Percentiles rank a stretch among this genome's conserved stretches.
Evolutionary conservation across 2,797 vertebrate species (phyloP).

Genomic region (Rhinogobio ventralis): DNA sequence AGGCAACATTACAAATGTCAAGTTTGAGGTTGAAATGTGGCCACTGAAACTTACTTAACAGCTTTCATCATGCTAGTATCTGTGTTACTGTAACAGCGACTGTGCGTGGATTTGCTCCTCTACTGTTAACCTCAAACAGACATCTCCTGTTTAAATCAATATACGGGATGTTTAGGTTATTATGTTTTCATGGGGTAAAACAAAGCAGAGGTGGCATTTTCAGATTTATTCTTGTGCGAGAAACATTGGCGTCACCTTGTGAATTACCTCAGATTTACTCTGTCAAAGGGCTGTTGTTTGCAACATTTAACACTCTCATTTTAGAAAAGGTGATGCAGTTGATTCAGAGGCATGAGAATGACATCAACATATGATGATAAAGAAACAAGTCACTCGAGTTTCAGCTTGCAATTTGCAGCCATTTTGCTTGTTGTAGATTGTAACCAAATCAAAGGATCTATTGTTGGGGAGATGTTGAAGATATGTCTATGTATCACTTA

Average conservation of each 20-base stretch:
- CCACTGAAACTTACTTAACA: background rate
- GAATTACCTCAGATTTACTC: background rate
- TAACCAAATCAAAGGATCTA: slow-evolving; percentile 12
- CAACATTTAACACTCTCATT: background rate
- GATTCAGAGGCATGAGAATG: background rate
- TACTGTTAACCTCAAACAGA: background rate
- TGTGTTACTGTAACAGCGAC: background rate
- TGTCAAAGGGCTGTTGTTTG: background rate
- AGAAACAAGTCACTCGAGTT: background rate
- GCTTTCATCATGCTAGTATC: background rate
- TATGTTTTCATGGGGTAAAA: background rate
- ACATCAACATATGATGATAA: background rate
- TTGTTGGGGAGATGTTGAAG: slow-evolving; percentile 63
- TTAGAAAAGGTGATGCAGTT: slow-evolving; percentile 7
- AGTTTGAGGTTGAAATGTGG: slow-evolving; percentile 16
- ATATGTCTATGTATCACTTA: slow-evolving; percentile 66
- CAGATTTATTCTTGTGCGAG: background rate
- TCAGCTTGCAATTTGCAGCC: background rate
- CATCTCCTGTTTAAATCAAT: background rate
- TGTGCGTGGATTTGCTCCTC: background rate
- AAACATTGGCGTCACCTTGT: background rate
- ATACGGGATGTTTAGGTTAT: background rate
- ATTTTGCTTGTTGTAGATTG: slow-evolving; percentile 3
- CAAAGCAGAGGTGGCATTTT: background rate
- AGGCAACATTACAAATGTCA: slow-evolving; percentile 31